Evolutionary conservation across 2,888 invertebrate species (phyloP).

Genomic region (Galeruca laticollis): DNA sequence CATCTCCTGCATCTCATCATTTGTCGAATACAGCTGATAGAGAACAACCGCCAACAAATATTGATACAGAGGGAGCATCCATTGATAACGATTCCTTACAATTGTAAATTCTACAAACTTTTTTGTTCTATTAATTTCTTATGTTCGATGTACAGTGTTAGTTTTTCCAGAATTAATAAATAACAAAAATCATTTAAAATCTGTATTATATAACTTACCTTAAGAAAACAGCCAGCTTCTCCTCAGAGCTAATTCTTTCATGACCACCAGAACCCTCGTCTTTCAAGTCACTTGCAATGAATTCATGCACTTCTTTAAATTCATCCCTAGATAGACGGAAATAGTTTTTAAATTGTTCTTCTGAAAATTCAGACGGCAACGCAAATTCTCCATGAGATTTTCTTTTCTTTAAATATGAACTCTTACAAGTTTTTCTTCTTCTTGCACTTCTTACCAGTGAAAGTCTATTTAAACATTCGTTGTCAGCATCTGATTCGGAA

Average conservation of each 20-base stretch:
- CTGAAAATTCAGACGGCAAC: too few species aligned
- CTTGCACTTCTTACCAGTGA: constrained; percentile 7
- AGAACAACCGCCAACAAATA: constrained; percentile 15
- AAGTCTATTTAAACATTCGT: constrained; percentile 16
- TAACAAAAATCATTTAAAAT: not conserved
- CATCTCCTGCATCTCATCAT: constrained; percentile 18
- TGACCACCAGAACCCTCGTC: constrained; percentile 18
- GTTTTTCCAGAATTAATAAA: not conserved
- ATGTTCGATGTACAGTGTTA: too few species aligned
- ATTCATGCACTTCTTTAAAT: too few species aligned
- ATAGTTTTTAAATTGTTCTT: too few species aligned
- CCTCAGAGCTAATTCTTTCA: constrained; percentile 21
- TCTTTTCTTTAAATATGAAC: constrained; percentile 17
- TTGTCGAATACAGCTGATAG: constrained; percentile 6
- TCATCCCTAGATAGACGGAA: too few species aligned
- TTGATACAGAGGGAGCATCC: not conserved
- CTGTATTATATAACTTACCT: constrained; percentile 9
- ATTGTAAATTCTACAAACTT: constrained; percentile 1
- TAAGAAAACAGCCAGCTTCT: constrained; percentile 22
- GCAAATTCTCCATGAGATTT: constrained; percentile 26
- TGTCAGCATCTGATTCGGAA: constrained; percentile 24
- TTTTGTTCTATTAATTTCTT: too few species aligned
- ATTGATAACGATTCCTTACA: constrained; percentile 8
- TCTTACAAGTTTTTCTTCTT: constrained; percentile 21
- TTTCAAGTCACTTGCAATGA: constrained; percentile 19